A percentile compares a stretch with the other conserved stretches of the same genome.
Conservation (phyloP, 2,113 vertebrate species). For the Sterna hirundo region DNA sequence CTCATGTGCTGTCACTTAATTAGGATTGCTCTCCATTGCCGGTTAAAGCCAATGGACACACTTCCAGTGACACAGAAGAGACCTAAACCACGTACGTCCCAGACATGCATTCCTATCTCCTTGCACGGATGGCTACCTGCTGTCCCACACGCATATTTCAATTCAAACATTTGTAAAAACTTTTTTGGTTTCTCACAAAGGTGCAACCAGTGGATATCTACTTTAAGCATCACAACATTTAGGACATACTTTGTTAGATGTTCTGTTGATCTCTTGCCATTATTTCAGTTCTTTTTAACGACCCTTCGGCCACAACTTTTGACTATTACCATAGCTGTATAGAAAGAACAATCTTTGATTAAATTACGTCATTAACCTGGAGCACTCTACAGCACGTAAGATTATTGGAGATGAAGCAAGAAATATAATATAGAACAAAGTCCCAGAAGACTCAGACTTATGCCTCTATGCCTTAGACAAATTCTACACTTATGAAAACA, state of each 20-base stretch:
- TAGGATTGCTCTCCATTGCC: neutral
- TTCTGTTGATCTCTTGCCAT: neutral
- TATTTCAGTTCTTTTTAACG: neutral
- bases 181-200: neutral
- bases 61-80: neutral
- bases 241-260: neutral
- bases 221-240: neutral
- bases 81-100: neutral
- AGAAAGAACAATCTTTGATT: neutral
- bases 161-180: neutral
- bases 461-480: neutral
- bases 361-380: neutral
- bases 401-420: neutral
- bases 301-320: neutral
- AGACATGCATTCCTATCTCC: neutral
- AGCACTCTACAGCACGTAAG: neutral
- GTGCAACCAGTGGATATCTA: neutral
- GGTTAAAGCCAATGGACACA: neutral
- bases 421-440: neutral
- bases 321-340: neutral
- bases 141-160: neutral
- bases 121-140: neutral
- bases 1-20: neutral
- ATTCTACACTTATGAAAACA: neutral
- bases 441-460: neutral